Evolutionary conservation across 2,113 vertebrate species (phyloP).

Genomic region (Aspiorhynchus laticeps): DNA sequence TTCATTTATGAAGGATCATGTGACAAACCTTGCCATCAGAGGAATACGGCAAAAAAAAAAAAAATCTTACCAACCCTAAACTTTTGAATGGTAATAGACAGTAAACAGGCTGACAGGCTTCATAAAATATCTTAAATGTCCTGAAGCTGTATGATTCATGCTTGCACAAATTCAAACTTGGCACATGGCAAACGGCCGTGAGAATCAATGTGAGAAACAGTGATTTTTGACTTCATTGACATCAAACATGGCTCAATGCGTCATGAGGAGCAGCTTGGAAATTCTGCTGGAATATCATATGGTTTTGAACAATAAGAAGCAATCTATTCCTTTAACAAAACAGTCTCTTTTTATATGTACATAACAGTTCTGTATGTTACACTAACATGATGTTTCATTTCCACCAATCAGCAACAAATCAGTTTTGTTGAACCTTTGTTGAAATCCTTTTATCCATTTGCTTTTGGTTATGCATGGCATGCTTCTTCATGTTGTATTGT

Average conservation of each 20-base stretch:
- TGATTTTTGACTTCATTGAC: not conserved
- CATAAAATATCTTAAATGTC: not conserved
- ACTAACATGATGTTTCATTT: not conserved
- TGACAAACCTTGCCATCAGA: not conserved
- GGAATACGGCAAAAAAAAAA: not conserved
- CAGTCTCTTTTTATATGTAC: not conserved
- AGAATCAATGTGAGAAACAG: not conserved
- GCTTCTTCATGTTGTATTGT: conserved; percentile 63
- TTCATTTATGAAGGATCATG: not conserved
- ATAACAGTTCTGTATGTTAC: not conserved
- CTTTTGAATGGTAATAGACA: not conserved
- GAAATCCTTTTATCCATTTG: conserved; percentile 8
- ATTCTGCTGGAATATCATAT: not conserved
- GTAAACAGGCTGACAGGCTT: not conserved
- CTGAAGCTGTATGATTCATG: not conserved
- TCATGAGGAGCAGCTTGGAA: not conserved
- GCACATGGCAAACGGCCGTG: not conserved
- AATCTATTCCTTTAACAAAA: not conserved
- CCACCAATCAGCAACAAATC: not conserved
- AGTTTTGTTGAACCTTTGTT: not conserved
- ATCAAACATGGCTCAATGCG: not conserved
- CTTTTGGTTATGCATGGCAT: conserved; percentile 35
- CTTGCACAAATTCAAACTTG: not conserved
- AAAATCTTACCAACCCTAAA: not conserved
- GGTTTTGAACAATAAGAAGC: not conserved